phyloP scores from a whole-genome alignment of 2,113 vertebrate species.

The Amphiprion percula region DNA sequence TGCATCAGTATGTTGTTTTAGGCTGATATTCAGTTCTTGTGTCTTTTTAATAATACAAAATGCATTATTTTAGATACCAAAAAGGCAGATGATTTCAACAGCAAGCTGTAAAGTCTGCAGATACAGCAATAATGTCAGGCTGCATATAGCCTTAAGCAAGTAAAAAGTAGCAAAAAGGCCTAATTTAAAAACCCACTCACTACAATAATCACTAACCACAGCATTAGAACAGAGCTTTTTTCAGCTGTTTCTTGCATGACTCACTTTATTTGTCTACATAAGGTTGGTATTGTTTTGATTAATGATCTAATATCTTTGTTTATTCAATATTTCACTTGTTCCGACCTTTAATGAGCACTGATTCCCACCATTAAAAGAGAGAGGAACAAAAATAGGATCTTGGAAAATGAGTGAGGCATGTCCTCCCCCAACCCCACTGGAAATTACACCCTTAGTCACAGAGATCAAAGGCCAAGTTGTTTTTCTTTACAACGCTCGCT shows the following conservation, averaged over 20 bases:
- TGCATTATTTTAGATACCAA: no score
- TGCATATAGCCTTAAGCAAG: not conserved
- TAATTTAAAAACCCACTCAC: not conserved
- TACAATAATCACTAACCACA: not conserved
- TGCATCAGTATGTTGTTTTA: no score
- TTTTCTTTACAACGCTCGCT: not conserved
- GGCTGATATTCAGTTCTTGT: not conserved
- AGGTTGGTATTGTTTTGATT: not conserved
- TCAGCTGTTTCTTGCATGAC: not conserved
- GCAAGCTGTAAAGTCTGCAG: not conserved
- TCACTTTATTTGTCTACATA: not conserved
- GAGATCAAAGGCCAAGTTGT: not conserved
- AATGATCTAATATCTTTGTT: not conserved
- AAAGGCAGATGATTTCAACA: not conserved
- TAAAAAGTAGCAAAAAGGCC: not conserved
- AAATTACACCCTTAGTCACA: conserved; percentile 6
- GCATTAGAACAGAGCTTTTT: not conserved
- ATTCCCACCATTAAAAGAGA: not conserved
- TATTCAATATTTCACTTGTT: not conserved
- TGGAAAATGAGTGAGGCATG: not conserved
- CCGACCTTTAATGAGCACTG: not conserved
- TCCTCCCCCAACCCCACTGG: conserved; percentile 1
- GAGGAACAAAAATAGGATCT: not conserved
- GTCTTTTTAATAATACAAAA: no score
- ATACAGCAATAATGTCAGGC: no score